These are phyloP conservation scores for Pelusios castaneus DNA, from an alignment of 2,113 vertebrate genomes.

Conservation along the genomic window DNA sequence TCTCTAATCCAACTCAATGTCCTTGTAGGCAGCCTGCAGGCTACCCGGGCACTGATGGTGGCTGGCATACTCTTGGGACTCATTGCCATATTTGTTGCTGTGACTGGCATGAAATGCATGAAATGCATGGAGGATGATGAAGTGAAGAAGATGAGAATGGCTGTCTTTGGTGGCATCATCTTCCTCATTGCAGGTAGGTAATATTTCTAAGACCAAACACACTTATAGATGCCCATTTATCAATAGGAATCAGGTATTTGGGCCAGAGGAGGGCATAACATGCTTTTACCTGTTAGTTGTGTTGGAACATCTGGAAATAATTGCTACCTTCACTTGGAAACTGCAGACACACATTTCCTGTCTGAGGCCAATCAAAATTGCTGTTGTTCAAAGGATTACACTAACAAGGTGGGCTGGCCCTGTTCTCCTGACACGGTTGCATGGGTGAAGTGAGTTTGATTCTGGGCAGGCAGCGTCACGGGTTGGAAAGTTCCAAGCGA, in stretches of 20 bases:
- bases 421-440: not conserved
- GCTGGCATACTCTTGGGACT: conserved; percentile 84
- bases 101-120: conserved; percentile 91
- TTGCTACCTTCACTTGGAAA: not conserved
- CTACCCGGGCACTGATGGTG: conserved; percentile 87
- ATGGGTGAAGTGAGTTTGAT: no score
- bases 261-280: not conserved
- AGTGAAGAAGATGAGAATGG: conserved; percentile 81
- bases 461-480: not conserved
- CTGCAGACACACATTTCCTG: not conserved
- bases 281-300: not conserved
- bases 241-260: not conserved
- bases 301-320: not conserved
- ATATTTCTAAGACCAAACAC: not conserved
- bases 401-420: not conserved
- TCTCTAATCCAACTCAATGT: not conserved
- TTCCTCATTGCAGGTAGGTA: conserved; percentile 86
- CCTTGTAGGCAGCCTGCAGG: conserved; percentile 83
- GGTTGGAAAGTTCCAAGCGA: not conserved
- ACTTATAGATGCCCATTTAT: not conserved
- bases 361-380: not conserved
- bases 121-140: conserved; percentile 85
- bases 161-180: conserved; percentile 82
- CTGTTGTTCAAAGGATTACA: not conserved
- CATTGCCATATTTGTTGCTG: conserved; percentile 79